Evolutionary conservation across 2,888 invertebrate genomes (phyloP), one percentile per base, ranked within the genome.

Genomic region (Heliconius erato): DNA sequence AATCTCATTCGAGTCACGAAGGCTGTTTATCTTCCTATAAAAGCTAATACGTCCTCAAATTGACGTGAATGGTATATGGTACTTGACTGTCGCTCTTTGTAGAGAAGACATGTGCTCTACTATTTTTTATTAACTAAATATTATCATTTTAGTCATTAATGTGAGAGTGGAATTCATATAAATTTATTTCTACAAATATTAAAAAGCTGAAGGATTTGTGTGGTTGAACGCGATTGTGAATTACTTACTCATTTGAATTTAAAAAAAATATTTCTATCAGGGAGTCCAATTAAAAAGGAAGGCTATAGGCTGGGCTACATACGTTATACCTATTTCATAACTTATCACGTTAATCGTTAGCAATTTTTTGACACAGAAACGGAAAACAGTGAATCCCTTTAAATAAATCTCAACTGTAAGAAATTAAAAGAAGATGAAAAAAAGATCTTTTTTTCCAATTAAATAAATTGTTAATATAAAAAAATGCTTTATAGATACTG

Each of bases 1-100:
- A 85, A 86, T 87, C 86, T 85, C 86, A 83, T 85, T 85, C 85
- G 78, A 87, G 87, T 88, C 87, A 87, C 88, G 88, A 87, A 83
- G 82, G 74, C 84, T 83, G 82, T 87, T 85, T 86, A 86, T 85
- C 85, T 85, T 85, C 74, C 85, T 84, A 83, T 85, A 87, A 85
- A 84, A 84, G 83, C 85, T 87, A 85, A 87, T 86, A 85, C 84
- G 85, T 82, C 83, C 79, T 85, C 85, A 84, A 85, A 86, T 85
- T 84, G 87, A 87, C 85, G 82, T 81, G 82, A 83, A 86, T 85
- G 83, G 84, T 83, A 82, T 85, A 81, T 28, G 26, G 44, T 72
- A 85, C 81, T 83, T 63, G 67, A 80, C 59, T 63, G 63, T 63
- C 59, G 32, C 59, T 32, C n/a, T 59, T 74, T 76, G 59, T 76